Percentiles rank a stretch among this genome's conserved stretches.
Evolutionary conservation across 2,113 vertebrate species (phyloP).

Genomic region (Sula dactylatra): DNA sequence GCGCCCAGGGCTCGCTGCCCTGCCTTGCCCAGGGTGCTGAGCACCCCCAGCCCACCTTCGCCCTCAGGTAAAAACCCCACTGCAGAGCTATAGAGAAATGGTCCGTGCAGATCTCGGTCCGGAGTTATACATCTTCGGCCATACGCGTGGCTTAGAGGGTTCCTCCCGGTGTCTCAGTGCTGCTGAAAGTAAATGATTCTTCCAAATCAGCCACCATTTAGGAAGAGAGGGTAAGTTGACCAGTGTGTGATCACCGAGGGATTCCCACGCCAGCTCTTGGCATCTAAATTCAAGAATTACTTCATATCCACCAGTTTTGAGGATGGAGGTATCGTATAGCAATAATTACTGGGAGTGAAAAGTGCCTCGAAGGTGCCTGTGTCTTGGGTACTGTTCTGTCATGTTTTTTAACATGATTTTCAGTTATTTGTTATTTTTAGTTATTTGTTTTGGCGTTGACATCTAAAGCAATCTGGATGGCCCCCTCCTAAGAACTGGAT

Average conservation of each 20-base stretch:
- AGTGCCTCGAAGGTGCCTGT: not conserved
- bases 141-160: rapidly evolving
- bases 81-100: not conserved
- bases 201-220: not conserved
- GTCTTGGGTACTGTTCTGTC: not conserved
- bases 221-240: not conserved
- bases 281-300: not conserved
- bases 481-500: not conserved
- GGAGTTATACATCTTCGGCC: not conserved
- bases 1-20: not conserved
- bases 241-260: not conserved
- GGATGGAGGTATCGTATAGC: not conserved
- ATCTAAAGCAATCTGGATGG: not conserved
- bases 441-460: not conserved
- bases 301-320: not conserved
- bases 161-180: not conserved
- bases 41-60: not conserved
- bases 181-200: not conserved
- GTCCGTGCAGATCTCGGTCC: not conserved
- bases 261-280: not conserved
- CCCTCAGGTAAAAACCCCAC: not conserved
- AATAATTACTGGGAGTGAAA: not conserved
- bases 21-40: not conserved
- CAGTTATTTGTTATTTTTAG: not conserved
- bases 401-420: not conserved